These are phyloP conservation scores for Platygyra sinensis DNA, from an alignment of 64 coral and sea anemone genomes.

Conservation along the genomic window DNA sequence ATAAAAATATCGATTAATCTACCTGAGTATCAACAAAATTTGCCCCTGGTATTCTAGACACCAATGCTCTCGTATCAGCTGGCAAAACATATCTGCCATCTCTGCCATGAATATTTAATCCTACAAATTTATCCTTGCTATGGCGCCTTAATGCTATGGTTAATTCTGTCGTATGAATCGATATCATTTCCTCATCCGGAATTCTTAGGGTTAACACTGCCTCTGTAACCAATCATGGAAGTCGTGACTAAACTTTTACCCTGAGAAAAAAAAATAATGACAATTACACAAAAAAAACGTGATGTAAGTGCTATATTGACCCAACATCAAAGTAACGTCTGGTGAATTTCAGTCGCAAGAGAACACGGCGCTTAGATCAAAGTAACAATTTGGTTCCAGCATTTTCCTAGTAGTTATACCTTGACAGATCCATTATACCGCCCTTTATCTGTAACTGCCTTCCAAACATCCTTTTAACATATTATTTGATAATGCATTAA, in stretches of 20 bases:
- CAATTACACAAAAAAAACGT: background rate
- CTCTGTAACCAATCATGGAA: background rate
- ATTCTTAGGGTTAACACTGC: slow-evolving; percentile 4
- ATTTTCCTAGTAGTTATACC: no score
- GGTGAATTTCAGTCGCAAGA: no score
- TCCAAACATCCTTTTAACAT: no score
- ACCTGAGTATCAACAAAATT: slow-evolving; percentile 17
- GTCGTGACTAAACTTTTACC: background rate
- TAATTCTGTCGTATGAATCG: slow-evolving; percentile 1
- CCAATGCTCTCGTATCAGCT: background rate
- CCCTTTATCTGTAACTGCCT: no score
- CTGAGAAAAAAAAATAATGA: background rate
- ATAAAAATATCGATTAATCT: background rate
- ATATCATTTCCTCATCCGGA: background rate
- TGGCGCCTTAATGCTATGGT: slow-evolving; percentile 13
- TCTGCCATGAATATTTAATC: background rate
- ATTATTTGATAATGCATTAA: no score
- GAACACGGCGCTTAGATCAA: no score
- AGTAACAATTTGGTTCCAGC: no score
- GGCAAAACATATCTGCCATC: slow-evolving; percentile 10
- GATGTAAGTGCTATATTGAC: no score
- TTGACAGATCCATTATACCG: no score
- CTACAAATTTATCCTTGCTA: background rate
- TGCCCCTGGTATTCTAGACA: background rate
- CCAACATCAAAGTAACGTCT: no score